Evolutionary conservation across 2,797 vertebrate species (phyloP).

Genomic region (Rhabdophis nuchalis): DNA sequence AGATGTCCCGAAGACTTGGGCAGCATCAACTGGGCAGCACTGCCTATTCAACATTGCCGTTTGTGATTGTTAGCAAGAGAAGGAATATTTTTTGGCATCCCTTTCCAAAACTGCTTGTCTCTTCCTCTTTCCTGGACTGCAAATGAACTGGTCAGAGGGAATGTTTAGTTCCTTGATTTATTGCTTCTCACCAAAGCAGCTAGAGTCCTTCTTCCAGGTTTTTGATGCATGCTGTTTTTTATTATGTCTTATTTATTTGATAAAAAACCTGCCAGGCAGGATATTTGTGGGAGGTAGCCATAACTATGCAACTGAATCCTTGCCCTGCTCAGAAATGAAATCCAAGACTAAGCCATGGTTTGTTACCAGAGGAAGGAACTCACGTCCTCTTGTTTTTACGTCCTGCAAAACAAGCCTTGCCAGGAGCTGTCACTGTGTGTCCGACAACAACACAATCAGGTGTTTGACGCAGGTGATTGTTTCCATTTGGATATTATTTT

Average conservation of each 20-base stretch:
- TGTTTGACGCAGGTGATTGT: not conserved
- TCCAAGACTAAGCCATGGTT: not conserved
- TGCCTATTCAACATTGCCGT: constrained; percentile 19
- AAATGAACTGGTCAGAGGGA: not conserved
- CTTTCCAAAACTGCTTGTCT: not conserved
- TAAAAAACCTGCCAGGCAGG: not conserved
- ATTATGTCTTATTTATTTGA: not conserved
- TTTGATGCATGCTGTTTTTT: not conserved
- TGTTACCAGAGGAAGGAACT: not conserved
- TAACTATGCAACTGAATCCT: not conserved
- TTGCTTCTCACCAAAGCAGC: not conserved
- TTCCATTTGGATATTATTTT: not conserved
- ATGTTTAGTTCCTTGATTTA: not conserved
- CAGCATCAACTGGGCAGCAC: not conserved
- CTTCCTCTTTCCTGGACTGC: not conserved
- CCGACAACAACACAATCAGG: not conserved
- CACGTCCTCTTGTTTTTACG: not conserved
- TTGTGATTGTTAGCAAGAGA: not conserved
- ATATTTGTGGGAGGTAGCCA: not conserved
- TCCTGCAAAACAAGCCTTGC: not conserved
- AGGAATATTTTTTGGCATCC: not conserved
- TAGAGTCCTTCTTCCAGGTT: not conserved
- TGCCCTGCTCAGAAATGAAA: not conserved
- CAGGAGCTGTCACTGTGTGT: not conserved
- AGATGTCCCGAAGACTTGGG: no score